These are phyloP conservation scores for Pilophorus perplexus DNA, from an alignment of 2,888 invertebrate species.

Conservation along the genomic window DNA sequence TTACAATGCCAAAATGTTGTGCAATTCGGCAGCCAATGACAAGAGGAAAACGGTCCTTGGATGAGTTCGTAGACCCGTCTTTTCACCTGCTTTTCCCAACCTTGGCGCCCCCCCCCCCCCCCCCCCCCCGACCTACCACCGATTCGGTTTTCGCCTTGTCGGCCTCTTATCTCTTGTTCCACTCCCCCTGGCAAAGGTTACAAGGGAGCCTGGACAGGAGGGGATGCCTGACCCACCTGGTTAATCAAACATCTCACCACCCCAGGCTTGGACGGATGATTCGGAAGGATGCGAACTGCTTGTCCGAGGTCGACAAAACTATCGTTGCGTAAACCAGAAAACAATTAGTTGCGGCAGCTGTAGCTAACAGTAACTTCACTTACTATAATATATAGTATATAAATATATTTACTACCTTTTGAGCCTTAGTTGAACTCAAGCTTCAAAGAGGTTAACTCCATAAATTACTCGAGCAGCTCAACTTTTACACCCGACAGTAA, in stretches of 20 bases:
- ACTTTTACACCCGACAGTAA: constrained; percentile 11
- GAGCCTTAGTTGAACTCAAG: no score
- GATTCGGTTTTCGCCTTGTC: no score
- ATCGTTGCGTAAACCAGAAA: constrained; percentile 27
- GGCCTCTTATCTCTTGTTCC: no score
- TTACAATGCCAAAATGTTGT: no score
- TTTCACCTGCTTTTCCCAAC: constrained; percentile 26
- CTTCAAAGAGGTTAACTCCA: constrained; percentile 13
- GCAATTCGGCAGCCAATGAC: no score
- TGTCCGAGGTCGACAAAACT: constrained; percentile 9
- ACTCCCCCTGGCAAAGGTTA: no score
- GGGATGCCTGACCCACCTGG: constrained; percentile 17
- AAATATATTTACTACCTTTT: no score
- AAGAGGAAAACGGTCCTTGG: constrained; percentile 9
- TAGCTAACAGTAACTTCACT: no score
- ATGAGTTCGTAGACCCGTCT: constrained; percentile 25
- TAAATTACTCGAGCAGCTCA: constrained; percentile 3
- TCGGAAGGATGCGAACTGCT: constrained; percentile 7
- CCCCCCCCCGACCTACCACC: constrained; percentile 7
- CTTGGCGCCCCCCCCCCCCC: not conserved
- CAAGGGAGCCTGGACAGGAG: no score
- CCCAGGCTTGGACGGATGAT: not conserved
- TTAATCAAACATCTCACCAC: constrained; percentile 23
- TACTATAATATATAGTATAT: no score
- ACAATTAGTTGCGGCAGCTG: constrained; percentile 10